phyloP scores from a whole-genome alignment of 1,140 invertebrate genomes.

The Aphelenchoides fujianensis region DNA sequence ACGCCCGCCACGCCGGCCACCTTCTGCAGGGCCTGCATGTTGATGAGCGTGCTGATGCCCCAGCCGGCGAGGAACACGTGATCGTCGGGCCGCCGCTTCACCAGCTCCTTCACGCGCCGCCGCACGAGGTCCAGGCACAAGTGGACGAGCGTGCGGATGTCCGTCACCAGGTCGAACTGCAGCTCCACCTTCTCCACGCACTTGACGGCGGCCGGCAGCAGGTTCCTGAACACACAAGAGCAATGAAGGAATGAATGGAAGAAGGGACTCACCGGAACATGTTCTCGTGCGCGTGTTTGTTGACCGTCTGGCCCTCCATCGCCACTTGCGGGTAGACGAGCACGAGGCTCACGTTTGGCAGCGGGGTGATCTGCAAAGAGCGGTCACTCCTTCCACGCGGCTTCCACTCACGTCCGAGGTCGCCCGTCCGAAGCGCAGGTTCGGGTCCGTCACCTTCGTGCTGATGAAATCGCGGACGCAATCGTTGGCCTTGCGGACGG shows the following conservation, averaged over 20 bases:
- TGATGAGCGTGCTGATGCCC: conserved; percentile 42
- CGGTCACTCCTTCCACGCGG: background rate
- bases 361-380: conserved; percentile 12
- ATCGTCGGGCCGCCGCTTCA: conserved; percentile 39
- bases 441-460: conserved; percentile 32
- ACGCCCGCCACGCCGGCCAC: conserved; percentile 36
- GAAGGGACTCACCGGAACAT: conserved; percentile 21
- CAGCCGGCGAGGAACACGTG: conserved; percentile 48
- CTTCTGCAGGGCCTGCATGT: conserved; percentile 32
- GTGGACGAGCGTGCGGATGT: conserved; percentile 27
- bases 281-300: conserved; percentile 35
- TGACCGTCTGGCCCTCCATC: background rate
- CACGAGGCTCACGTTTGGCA: conserved; percentile 31
- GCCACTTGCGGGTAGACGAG: conserved; percentile 45
- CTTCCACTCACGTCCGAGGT: background rate
- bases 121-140: conserved; percentile 35
- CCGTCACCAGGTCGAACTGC: conserved; percentile 25
- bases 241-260: background rate
- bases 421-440: background rate
- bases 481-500: conserved; percentile 28
- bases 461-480: conserved; percentile 37
- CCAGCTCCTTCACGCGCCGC: conserved; percentile 37
- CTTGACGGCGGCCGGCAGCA: conserved; percentile 28
- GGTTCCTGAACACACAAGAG: conserved; percentile 32
- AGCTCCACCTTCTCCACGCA: conserved; percentile 49